These are phyloP conservation scores for Tubulanus polymorphus DNA, from an alignment of 2,888 invertebrate genomes.

Conservation along the genomic window DNA sequence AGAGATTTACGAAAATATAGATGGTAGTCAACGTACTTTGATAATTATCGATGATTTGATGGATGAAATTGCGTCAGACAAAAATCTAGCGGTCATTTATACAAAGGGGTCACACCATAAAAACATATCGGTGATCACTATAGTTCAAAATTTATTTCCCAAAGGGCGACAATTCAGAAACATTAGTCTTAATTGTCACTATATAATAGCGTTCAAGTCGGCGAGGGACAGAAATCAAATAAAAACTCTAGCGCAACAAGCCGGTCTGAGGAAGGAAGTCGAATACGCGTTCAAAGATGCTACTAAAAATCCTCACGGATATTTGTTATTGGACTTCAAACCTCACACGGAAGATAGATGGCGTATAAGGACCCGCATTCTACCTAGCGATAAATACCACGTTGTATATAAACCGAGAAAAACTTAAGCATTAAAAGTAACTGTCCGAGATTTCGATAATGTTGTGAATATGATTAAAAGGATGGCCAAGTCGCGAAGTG, in stretches of 20 bases:
- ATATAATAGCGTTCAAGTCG: neutral
- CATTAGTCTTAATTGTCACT: constrained; percentile 1
- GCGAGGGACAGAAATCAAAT: neutral
- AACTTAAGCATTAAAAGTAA: no score
- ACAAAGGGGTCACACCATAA: constrained; percentile 8
- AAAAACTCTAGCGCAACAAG: neutral
- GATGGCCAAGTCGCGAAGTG: no score
- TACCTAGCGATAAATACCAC: constrained; percentile 4
- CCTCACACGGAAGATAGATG: constrained; percentile 8
- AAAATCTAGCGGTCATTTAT: constrained; percentile 2
- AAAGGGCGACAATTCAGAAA: neutral
- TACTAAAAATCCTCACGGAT: constrained; percentile 2
- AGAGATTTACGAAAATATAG: no score
- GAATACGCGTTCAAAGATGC: constrained; percentile 2
- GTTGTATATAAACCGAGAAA: no score
- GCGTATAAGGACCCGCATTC: constrained; percentile 6
- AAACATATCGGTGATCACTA: neutral
- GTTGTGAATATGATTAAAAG: no score
- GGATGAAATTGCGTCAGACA: constrained; percentile 5
- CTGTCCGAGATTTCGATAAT: no score
- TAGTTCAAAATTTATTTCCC: constrained; percentile 4
- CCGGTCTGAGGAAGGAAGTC: neutral
- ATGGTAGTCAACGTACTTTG: neutral
- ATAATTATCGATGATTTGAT: constrained; percentile 1
- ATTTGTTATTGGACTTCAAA: constrained; percentile 12